phyloP scores from a whole-genome alignment of 2,888 invertebrate species.

The Athetis lepigone region DNA sequence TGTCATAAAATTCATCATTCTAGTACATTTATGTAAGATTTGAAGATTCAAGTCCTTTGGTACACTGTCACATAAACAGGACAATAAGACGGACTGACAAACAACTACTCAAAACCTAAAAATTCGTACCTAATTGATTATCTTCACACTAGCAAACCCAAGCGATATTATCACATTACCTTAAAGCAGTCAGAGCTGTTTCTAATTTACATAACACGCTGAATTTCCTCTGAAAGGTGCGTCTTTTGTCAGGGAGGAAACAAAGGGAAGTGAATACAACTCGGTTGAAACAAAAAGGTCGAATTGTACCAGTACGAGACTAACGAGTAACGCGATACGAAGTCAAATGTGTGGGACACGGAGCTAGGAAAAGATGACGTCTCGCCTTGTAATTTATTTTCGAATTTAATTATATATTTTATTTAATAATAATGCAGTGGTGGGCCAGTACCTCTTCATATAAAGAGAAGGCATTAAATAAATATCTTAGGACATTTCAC shows the following conservation, averaged over 20 bases:
- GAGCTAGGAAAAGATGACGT: constrained; percentile 43
- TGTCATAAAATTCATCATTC: too few species aligned
- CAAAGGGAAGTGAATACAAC: constrained; percentile 77
- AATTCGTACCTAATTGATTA: constrained; percentile 18
- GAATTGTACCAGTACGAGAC: constrained; percentile 63
- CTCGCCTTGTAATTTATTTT: neutral
- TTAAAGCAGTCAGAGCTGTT: constrained; percentile 71
- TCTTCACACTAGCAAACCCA: constrained; percentile 8
- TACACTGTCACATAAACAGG: too few species aligned
- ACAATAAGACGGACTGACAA: too few species aligned
- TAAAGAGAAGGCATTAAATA: too few species aligned
- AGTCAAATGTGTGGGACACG: constrained; percentile 63
- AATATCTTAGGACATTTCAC: too few species aligned
- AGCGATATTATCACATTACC: constrained; percentile 35
- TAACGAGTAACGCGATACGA: constrained; percentile 69
- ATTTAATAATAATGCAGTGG: too few species aligned
- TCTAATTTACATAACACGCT: constrained; percentile 83
- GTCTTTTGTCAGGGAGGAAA: constrained; percentile 82
- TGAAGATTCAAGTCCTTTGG: too few species aligned
- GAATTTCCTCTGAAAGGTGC: constrained; percentile 83
- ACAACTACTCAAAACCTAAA: neutral
- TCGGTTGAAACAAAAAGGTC: constrained; percentile 71
- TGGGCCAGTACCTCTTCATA: too few species aligned
- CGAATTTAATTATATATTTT: too few species aligned
- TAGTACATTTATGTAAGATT: too few species aligned